Percentiles rank a stretch among this genome's conserved stretches.
Conservation (phyloP, 2,888 invertebrate genomes). For the Hyposoter dolosus region DNA sequence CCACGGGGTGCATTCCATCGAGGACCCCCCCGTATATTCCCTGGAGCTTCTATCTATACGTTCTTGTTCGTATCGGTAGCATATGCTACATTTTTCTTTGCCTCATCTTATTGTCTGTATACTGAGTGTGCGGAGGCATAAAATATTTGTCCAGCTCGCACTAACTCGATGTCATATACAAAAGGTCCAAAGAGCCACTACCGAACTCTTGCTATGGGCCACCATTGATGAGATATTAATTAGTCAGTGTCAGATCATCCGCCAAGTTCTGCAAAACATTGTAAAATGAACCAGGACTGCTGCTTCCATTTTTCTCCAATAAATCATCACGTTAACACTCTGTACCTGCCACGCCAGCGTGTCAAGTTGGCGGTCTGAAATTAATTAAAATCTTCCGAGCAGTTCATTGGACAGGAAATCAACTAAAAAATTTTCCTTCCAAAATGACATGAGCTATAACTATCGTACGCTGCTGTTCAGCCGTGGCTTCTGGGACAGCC, state of each 20-base stretch:
- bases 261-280: background rate
- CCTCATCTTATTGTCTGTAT: constrained; percentile 50
- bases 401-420: background rate
- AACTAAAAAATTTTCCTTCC: background rate
- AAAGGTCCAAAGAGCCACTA: background rate
- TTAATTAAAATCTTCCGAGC: background rate
- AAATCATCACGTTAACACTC: background rate
- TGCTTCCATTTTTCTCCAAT: background rate
- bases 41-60: constrained; percentile 3
- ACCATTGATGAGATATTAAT: background rate
- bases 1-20: constrained; percentile 64
- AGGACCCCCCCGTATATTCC: constrained; percentile 52
- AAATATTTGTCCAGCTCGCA: constrained; percentile 61
- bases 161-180: constrained; percentile 20
- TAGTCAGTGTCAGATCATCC: background rate
- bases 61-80: constrained; percentile 30
- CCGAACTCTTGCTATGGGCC: background rate
- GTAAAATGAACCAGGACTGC: background rate
- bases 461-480: background rate
- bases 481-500: background rate
- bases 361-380: background rate
- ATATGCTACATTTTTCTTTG: constrained; percentile 47
- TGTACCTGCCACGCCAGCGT: background rate
- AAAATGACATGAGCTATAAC: background rate
- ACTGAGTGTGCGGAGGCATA: constrained; percentile 43